These are phyloP conservation scores for Hemichromis elongatus DNA, from an alignment of 2,113 vertebrate species.

Conservation along the genomic window DNA sequence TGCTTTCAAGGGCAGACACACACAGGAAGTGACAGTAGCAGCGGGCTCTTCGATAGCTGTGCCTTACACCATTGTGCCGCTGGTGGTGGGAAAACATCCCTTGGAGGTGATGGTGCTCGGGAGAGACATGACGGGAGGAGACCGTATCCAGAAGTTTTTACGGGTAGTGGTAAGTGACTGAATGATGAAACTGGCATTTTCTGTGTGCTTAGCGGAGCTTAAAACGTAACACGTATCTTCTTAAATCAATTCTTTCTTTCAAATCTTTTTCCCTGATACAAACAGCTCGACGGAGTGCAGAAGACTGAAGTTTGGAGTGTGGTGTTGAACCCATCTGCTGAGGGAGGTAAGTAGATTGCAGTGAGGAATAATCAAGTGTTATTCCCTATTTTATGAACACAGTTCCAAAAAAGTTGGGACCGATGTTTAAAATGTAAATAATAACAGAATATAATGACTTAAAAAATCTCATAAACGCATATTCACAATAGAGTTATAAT, in stretches of 20 bases:
- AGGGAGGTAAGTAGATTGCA: slow-evolving; percentile 45
- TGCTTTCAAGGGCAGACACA: slow-evolving; percentile 59
- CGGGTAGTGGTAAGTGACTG: slow-evolving; percentile 68
- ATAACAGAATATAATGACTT: background rate
- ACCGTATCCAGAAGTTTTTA: slow-evolving; percentile 70
- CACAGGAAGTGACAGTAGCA: slow-evolving; percentile 47
- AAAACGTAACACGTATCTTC: accelerated
- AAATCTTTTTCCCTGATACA: background rate
- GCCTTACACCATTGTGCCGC: slow-evolving; percentile 69
- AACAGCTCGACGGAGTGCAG: slow-evolving; percentile 73
- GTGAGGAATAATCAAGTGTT: background rate
- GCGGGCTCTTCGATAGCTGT: slow-evolving; percentile 60
- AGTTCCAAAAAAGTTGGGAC: background rate
- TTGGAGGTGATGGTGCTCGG: slow-evolving; percentile 68
- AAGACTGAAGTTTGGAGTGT: slow-evolving; percentile 62
- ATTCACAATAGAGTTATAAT: background rate
- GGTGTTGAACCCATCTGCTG: slow-evolving; percentile 62
- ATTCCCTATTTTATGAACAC: background rate
- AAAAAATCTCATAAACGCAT: background rate
- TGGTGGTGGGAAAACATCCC: slow-evolving; percentile 64
- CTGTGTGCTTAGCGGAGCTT: background rate
- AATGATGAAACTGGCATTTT: background rate
- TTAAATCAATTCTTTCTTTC: too few species aligned
- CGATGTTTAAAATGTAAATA: background rate
- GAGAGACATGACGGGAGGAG: slow-evolving; percentile 28